A percentile compares a stretch with the other conserved stretches of the same genome.
These are phyloP conservation scores for Oenanthe oenanthe DNA, from an alignment of 2,113 vertebrate species.

Conservation along the genomic window DNA sequence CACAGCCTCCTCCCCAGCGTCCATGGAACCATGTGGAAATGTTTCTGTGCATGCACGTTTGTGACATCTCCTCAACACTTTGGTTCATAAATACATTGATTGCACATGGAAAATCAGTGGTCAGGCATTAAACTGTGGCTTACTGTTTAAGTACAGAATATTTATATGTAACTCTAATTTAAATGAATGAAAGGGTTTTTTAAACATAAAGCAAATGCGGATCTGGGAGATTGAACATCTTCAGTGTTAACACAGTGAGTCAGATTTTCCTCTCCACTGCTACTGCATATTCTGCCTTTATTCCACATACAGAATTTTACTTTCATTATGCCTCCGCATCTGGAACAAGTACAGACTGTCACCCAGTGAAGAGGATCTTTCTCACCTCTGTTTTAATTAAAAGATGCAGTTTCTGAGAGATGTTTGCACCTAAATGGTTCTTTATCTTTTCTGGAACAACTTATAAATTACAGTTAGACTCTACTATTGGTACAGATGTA, in stretches of 20 bases:
- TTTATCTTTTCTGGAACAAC: conserved; percentile 84
- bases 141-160: background rate
- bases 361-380: conserved; percentile 10
- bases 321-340: background rate
- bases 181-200: conserved; percentile 37
- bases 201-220: background rate
- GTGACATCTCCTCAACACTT: background rate
- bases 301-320: background rate
- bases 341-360: background rate
- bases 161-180: background rate
- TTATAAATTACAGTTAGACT: conserved; percentile 79
- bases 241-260: background rate
- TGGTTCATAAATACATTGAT: background rate
- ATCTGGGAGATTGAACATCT: background rate
- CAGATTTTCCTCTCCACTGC: conserved; percentile 33
- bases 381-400: background rate
- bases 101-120: background rate
- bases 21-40: background rate
- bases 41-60: background rate
- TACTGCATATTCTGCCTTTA: background rate
- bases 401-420: conserved; percentile 21
- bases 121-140: background rate
- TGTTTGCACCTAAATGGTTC: conserved; percentile 42
- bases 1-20: background rate
- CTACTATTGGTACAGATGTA: conserved; percentile 78